Percentiles rank a stretch among this genome's conserved stretches.
Conservation (phyloP, 2,888 invertebrate species). For the Tubulanus polymorphus region DNA sequence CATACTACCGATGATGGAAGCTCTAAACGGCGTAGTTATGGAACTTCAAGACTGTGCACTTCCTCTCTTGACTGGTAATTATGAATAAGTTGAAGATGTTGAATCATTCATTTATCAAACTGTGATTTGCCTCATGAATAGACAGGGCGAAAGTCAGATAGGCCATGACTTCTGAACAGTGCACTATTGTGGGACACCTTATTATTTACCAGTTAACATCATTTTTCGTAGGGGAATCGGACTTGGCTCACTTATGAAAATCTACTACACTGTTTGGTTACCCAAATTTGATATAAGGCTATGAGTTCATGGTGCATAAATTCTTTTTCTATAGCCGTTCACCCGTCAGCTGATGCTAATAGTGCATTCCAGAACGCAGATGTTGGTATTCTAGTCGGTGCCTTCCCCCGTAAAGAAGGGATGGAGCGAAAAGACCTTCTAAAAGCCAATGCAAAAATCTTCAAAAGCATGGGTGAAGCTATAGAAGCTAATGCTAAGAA, state of each 20-base stretch:
- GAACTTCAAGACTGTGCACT: slow-evolving; percentile 94
- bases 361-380: slow-evolving; percentile 94
- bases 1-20: slow-evolving; percentile 91
- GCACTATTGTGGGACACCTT: too few species aligned
- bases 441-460: slow-evolving; percentile 96
- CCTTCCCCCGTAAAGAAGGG: slow-evolving; percentile 95
- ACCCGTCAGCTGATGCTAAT: slow-evolving; percentile 82
- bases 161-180: too few species aligned
- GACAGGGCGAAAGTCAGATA: too few species aligned
- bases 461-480: slow-evolving; percentile 93
- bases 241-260: too few species aligned
- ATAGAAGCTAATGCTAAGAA: slow-evolving; percentile 86
- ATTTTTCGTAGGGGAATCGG: too few species aligned
- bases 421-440: slow-evolving; percentile 99
- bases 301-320: too few species aligned
- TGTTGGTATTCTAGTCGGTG: slow-evolving; percentile 93
- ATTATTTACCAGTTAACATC: too few species aligned
- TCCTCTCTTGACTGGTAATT: slow-evolving; percentile 71
- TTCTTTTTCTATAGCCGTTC: slow-evolving; percentile 60
- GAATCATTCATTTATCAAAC: too few species aligned
- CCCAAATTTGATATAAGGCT: too few species aligned
- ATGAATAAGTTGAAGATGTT: not conserved
- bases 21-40: slow-evolving; percentile 97
- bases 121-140: too few species aligned
- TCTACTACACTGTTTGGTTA: too few species aligned